Evolutionary conservation across 2,797 vertebrate genomes (phyloP), one percentile per base, ranked within the genome.

Genomic region (Coccyzus lansbergi): DNA sequence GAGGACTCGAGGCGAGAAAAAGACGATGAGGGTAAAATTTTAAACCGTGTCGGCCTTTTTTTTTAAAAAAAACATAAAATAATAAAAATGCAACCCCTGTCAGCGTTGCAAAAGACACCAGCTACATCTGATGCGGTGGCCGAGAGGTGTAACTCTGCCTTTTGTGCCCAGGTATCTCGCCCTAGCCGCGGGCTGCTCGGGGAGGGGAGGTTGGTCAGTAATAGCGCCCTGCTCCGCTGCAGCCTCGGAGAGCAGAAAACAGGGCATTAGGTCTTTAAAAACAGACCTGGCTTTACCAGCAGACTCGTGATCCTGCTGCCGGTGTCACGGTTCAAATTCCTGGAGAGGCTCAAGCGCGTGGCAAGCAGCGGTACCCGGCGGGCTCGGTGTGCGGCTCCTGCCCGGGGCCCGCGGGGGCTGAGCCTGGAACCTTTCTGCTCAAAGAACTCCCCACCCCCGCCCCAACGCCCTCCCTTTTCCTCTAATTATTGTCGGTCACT

Each of bases 401-500:
- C 42, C 42, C 42, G 18, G 42, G 21, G 46, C 21, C 46, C 19
- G 20, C 20, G 46, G 21, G 21, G 46, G 46, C 21, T 48, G 46
- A 48, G 46, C 21, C 46, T 48, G 46, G 21, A 48, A 17, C 44
- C 46, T 12, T 48, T 24, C 46, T 48, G 46, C 46, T 46, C 44
- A 46, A 20, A 46, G 19, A 46, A 46, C 44, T 48, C 21, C 46
- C 46, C 46, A 48, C 46, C 38, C 25, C 38, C 34, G 60, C 76
- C 29, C 20, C 76, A 62, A 26, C 56, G 51, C 81, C 83, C 86
- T 71, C 91, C 91, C 52, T 69, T 82, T 77, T 56, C 88, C 55
- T 40, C 95, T 93, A 92, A 96, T 95, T 95, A 89, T 64, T 90
- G 92, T 58, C 74, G 86, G 94, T 89, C 90, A 92, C 91, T 94